These are phyloP conservation scores for Osmerus mordax DNA, from an alignment of 2,113 vertebrate genomes.

Conservation along the genomic window DNA sequence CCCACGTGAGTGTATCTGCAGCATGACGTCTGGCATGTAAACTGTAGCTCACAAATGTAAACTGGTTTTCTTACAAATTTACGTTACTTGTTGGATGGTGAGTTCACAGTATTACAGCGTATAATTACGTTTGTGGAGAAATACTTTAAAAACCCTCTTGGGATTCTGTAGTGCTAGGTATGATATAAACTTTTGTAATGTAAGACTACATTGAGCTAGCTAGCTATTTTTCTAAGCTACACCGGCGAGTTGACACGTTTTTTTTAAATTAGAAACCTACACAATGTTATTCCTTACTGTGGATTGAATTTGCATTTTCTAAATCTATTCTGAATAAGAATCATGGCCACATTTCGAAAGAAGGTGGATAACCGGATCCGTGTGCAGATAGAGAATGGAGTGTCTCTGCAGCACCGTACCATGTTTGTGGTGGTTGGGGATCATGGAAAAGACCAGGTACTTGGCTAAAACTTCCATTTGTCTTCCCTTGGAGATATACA, in stretches of 20 bases:
- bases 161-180: not conserved
- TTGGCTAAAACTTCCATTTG: slow-evolving; percentile 8
- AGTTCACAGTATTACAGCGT: slow-evolving; percentile 29
- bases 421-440: slow-evolving; percentile 93
- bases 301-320: not conserved
- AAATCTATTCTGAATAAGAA: not conserved
- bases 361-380: slow-evolving; percentile 95
- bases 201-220: too few relatives aligned
- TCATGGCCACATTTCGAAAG: slow-evolving; percentile 83
- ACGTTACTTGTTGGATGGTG: not conserved
- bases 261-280: not conserved
- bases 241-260: too few relatives aligned
- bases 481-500: not conserved
- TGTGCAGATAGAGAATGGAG: slow-evolving; percentile 96
- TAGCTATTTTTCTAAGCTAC: too few relatives aligned
- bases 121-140: too few relatives aligned
- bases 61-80: not conserved
- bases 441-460: slow-evolving; percentile 91
- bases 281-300: not conserved
- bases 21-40: slow-evolving; percentile 34
- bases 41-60: not conserved
- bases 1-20: slow-evolving; percentile 67
- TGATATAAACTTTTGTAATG: too few relatives aligned
- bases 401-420: slow-evolving; percentile 80
- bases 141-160: too few relatives aligned